These are phyloP conservation scores for Rhinopomastus cyanomelas DNA, from an alignment of 2,113 vertebrate species.

Conservation along the genomic window DNA sequence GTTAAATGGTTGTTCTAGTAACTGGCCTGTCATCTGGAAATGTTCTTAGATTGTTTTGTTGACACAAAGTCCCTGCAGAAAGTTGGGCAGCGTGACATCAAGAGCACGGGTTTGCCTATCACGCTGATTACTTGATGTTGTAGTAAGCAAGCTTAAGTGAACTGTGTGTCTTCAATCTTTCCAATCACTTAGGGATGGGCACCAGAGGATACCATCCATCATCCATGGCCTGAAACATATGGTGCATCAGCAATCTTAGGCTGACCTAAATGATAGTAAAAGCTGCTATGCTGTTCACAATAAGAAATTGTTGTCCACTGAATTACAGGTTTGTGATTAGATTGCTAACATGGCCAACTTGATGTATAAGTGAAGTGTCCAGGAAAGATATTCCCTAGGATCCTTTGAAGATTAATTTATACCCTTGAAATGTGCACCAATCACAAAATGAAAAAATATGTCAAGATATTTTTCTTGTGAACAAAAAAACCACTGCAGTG, in stretches of 20 bases:
- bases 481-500: conserved; percentile 63
- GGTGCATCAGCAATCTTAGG: conserved; percentile 86
- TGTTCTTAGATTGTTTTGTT: conserved; percentile 70
- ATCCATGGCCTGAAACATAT: conserved; percentile 84
- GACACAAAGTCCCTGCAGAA: conserved; percentile 71
- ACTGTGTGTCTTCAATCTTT: conserved; percentile 93
- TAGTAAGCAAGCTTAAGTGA: conserved; percentile 90
- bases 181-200: conserved; percentile 92
- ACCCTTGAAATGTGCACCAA: conserved; percentile 75
- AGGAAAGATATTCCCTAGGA: conserved; percentile 71
- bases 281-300: conserved; percentile 74
- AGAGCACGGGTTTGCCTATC: conserved; percentile 79
- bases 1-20: conserved; percentile 63
- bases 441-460: conserved; percentile 80
- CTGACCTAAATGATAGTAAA: conserved; percentile 81
- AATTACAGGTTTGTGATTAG: conserved; percentile 83
- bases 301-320: conserved; percentile 81
- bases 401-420: conserved; percentile 81
- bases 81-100: conserved; percentile 71
- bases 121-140: conserved; percentile 86
- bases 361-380: conserved; percentile 76
- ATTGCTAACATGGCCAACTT: conserved; percentile 78
- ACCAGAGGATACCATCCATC: conserved; percentile 89
- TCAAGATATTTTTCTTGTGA: conserved; percentile 77
- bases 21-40: conserved; percentile 62